These are phyloP conservation scores for Epinotia nisella DNA, from an alignment of 2,888 invertebrate genomes.

Conservation along the genomic window DNA sequence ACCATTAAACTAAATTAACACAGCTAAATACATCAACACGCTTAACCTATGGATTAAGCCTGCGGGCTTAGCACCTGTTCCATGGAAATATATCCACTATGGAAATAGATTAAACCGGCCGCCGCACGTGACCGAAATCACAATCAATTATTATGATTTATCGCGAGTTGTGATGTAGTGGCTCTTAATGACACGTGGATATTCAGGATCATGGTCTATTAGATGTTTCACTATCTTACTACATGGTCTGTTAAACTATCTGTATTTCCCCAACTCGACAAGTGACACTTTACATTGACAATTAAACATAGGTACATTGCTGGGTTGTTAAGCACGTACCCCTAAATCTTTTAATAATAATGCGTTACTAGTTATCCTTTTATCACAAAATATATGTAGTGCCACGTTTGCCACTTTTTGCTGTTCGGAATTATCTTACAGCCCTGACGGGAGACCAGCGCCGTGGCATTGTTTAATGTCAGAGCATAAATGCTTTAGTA, in stretches of 20 bases:
- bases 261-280: not conserved
- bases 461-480: too few species aligned
- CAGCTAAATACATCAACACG: constrained; percentile 28
- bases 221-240: not conserved
- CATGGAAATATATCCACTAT: constrained; percentile 26
- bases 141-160: constrained; percentile 32
- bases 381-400: too few species aligned
- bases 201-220: not conserved
- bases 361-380: too few species aligned
- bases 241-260: not conserved
- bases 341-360: too few species aligned
- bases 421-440: too few species aligned
- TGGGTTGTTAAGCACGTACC: too few species aligned
- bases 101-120: constrained; percentile 11
- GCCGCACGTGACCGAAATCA: constrained; percentile 19
- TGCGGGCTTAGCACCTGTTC: constrained; percentile 8
- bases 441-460: too few species aligned
- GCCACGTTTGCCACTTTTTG: too few species aligned
- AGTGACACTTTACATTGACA: too few species aligned
- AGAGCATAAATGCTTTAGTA: too few species aligned
- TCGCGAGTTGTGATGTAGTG: not conserved
- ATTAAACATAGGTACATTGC: too few species aligned
- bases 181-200: not conserved
- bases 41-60: constrained; percentile 25
- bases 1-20: constrained; percentile 32